Percentiles rank a stretch among this genome's conserved stretches.
phyloP scores from a whole-genome alignment of 2,113 vertebrate species.

The Talpa occidentalis region DNA sequence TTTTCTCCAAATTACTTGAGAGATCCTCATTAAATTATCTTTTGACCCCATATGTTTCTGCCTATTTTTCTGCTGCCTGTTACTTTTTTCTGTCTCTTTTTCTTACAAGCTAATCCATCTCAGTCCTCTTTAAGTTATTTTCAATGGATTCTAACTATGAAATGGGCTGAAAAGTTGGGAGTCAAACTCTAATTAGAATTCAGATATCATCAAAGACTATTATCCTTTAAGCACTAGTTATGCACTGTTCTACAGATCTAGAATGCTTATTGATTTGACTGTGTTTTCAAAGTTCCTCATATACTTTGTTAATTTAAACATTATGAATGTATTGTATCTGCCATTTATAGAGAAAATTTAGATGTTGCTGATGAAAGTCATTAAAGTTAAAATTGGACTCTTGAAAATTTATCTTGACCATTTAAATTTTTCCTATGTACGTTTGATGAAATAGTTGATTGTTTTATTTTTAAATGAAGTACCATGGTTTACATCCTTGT shows the following conservation, averaged over 20 bases:
- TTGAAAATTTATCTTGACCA: not conserved
- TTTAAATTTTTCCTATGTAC: not conserved
- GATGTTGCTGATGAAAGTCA: not conserved
- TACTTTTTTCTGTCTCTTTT: not conserved
- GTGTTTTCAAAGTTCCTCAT: not conserved
- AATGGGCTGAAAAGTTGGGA: not conserved
- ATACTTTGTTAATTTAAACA: not conserved
- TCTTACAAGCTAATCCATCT: not conserved
- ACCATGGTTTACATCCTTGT: too few species aligned
- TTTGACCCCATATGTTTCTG: not conserved
- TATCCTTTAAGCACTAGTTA: not conserved
- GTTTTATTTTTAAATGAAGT: too few species aligned
- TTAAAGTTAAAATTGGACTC: slow-evolving; percentile 12
- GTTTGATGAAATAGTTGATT: not conserved
- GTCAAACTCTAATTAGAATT: not conserved
- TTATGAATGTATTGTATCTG: not conserved
- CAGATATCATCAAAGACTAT: not conserved
- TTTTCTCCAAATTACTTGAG: slow-evolving; percentile 6
- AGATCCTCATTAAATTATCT: slow-evolving; percentile 30
- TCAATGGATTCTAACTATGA: not conserved
- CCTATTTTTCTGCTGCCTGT: not conserved
- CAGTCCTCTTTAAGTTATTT: slow-evolving; percentile 30
- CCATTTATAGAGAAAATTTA: not conserved
- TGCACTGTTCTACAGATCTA: not conserved
- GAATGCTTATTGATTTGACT: not conserved